These are phyloP conservation scores for Drosophila testacea DNA, from an alignment of 2,888 invertebrate species.

Conservation along the genomic window DNA sequence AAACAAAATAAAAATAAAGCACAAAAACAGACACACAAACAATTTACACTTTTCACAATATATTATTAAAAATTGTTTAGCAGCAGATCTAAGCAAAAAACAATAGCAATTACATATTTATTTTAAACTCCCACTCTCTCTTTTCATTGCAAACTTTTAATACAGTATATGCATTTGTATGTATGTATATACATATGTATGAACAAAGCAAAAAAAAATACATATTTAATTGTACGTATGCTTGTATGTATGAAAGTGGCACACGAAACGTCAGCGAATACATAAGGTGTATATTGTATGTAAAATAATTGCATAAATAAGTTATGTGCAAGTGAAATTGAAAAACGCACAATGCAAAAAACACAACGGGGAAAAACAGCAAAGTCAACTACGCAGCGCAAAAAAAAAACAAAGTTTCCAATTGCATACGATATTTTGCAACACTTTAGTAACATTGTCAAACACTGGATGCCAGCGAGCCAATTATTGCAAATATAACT, in stretches of 20 bases:
- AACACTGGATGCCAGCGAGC: constrained; percentile 53
- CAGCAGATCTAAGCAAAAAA: constrained; percentile 11
- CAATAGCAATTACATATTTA: constrained; percentile 16
- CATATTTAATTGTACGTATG: constrained; percentile 11
- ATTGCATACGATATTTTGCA: constrained; percentile 45
- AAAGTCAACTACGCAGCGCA: constrained; percentile 57
- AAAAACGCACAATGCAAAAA: constrained; percentile 26
- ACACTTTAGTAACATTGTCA: constrained; percentile 48
- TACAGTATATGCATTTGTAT: constrained; percentile 20
- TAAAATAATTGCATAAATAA: not conserved
- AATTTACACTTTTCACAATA: constrained; percentile 23
- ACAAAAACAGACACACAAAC: constrained; percentile 39
- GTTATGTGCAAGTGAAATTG: too few species aligned
- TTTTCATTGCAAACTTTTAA: constrained; percentile 42
- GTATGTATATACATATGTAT: constrained; percentile 16
- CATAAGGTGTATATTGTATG: constrained; percentile 15
- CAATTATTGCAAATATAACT: constrained; percentile 51
- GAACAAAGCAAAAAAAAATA: constrained; percentile 43
- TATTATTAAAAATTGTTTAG: constrained; percentile 33
- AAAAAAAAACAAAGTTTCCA: constrained; percentile 56
- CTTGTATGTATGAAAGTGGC: constrained; percentile 30
- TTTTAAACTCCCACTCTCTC: constrained; percentile 52
- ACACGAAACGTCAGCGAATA: constrained; percentile 45
- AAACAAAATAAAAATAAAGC: constrained; percentile 57
- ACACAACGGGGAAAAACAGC: constrained; percentile 50